Conservation (phyloP, 1,140 invertebrate species). For the Paraescarpia echinospica region DNA sequence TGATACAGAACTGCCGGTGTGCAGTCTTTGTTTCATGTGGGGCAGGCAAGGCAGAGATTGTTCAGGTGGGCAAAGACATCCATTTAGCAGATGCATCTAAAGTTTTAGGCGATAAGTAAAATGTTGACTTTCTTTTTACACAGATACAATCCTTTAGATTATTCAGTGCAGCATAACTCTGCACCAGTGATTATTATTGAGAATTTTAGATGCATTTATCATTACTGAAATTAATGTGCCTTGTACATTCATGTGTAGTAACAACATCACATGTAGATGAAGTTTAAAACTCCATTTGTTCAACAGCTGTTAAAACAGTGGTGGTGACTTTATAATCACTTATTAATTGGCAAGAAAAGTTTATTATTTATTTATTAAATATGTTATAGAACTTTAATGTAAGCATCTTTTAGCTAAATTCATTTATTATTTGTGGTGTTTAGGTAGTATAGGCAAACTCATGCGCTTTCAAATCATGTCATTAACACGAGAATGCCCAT, state of each 20-base stretch:
- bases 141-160: slow-evolving; percentile 31
- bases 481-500: too few species aligned
- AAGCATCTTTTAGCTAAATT: too few species aligned
- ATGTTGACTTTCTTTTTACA: slow-evolving; percentile 31
- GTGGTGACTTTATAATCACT: too few species aligned
- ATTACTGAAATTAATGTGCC: background rate
- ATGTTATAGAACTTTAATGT: too few species aligned
- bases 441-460: too few species aligned
- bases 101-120: slow-evolving; percentile 13
- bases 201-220: background rate
- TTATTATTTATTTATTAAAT: too few species aligned
- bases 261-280: slow-evolving; percentile 34
- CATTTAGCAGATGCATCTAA: background rate
- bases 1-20: slow-evolving; percentile 83
- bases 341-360: too few species aligned
- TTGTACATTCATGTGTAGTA: slow-evolving; percentile 23
- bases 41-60: slow-evolving; percentile 81
- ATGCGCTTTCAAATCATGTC: too few species aligned
- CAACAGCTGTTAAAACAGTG: too few species aligned
- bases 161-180: background rate
- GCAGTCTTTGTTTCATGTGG: slow-evolving; percentile 85
- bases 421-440: too few species aligned
- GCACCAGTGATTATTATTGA: background rate
- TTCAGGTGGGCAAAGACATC: slow-evolving; percentile 69
- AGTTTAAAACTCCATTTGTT: slow-evolving; percentile 6